Conservation (phyloP, 1,140 invertebrate genomes). For the Drosophila pallidifrons region DNA sequence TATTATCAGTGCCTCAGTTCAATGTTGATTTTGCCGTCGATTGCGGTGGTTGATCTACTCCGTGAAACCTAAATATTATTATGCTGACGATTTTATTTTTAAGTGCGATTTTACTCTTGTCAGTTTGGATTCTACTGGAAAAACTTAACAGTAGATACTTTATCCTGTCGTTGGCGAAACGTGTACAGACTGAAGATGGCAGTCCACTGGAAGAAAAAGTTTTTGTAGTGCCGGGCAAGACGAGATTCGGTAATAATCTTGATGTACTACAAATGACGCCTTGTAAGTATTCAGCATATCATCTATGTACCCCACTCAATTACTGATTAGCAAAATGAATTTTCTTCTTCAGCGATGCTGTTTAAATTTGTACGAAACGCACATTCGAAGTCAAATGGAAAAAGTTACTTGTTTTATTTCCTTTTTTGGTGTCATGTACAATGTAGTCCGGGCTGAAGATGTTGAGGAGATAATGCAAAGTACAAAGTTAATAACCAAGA, state of each 20-base stretch:
- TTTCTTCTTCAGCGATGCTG: conserved; percentile 38
- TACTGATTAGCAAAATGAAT: background rate
- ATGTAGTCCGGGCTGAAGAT: conserved; percentile 69
- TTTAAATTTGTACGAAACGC: conserved; percentile 55
- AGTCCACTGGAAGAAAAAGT: conserved; percentile 59
- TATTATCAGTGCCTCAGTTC: conserved; percentile 7
- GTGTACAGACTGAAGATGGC: conserved; percentile 63
- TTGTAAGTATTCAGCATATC: conserved; percentile 20
- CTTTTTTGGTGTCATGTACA: conserved; percentile 60
- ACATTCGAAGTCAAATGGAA: conserved; percentile 43
- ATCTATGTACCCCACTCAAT: background rate
- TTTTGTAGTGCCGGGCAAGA: conserved; percentile 55
- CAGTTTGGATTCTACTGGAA: conserved; percentile 42
- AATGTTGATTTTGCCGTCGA: conserved; percentile 1
- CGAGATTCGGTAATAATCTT: conserved; percentile 77
- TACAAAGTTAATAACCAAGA: conserved; percentile 70
- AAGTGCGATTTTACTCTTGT: conserved; percentile 21
- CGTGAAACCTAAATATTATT: background rate
- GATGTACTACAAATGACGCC: conserved; percentile 65
- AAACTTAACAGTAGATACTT: conserved; percentile 59
- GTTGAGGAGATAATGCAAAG: conserved; percentile 72
- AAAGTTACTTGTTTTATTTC: conserved; percentile 62
- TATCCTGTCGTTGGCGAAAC: conserved; percentile 50
- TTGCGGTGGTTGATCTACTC: background rate
- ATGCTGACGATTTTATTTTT: conserved; percentile 46